A percentile compares a stretch with the other conserved stretches of the same genome.
These are phyloP conservation scores for Aspidoscelis tigris DNA, from an alignment of 2,113 vertebrate species.

Conservation along the genomic window DNA sequence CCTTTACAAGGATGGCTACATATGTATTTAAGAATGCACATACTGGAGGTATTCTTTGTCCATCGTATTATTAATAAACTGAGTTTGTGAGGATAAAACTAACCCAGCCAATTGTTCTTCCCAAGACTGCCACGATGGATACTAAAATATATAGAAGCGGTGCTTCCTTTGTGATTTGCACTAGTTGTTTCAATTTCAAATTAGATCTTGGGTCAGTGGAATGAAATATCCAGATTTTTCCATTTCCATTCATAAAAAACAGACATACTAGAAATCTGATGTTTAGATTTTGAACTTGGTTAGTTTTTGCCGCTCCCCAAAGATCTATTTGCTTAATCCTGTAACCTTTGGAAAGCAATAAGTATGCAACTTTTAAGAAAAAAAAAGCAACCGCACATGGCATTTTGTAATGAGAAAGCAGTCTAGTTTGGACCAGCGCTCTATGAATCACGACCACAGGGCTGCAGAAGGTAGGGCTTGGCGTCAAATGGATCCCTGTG, in stretches of 20 bases:
- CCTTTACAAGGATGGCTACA: background rate
- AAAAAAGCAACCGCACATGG: background rate
- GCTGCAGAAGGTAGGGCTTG: too few relatives aligned
- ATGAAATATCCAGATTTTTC: background rate
- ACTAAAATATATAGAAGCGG: background rate
- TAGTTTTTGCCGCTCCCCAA: background rate
- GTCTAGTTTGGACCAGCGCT: too few relatives aligned
- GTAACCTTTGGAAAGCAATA: background rate
- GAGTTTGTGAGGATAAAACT: background rate
- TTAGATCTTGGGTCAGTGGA: background rate
- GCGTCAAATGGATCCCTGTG: too few relatives aligned
- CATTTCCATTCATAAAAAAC: background rate
- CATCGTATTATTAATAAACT: background rate
- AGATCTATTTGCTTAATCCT: too few relatives aligned
- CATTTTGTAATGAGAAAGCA: background rate
- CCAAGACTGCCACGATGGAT: background rate
- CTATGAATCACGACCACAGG: too few relatives aligned
- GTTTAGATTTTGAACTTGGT: background rate
- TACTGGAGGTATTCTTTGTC: background rate
- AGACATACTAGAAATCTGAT: background rate
- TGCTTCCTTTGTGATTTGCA: background rate
- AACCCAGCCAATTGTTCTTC: too few relatives aligned
- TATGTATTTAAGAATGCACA: background rate
- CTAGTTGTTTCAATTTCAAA: background rate
- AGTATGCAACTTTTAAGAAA: background rate